A percentile compares a stretch with the other conserved stretches of the same genome.
These are phyloP conservation scores for Spicauda simplicius DNA, from an alignment of 2,888 invertebrate species.

Conservation along the genomic window DNA sequence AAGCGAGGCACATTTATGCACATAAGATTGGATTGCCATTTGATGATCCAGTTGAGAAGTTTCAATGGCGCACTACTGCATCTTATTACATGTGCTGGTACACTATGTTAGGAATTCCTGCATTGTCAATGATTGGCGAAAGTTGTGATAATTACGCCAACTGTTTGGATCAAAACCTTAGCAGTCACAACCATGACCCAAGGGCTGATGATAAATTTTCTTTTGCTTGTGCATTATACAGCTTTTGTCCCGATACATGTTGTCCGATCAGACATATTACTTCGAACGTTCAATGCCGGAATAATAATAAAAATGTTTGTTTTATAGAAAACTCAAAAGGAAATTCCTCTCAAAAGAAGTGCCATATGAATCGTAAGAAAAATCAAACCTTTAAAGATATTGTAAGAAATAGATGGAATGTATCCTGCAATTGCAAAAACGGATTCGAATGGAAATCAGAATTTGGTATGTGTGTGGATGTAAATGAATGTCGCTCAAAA, in stretches of 20 bases:
- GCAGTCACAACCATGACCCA: slow-evolving; percentile 78
- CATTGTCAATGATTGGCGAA: slow-evolving; percentile 81
- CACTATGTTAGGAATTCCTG: slow-evolving; percentile 82
- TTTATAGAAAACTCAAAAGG: slow-evolving; percentile 58
- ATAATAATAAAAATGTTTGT: slow-evolving; percentile 80
- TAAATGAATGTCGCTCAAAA: slow-evolving; percentile 82
- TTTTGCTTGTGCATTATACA: slow-evolving; percentile 86
- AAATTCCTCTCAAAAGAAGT: slow-evolving; percentile 42
- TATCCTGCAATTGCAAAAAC: slow-evolving; percentile 82
- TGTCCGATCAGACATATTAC: slow-evolving; percentile 80
- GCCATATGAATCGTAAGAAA: slow-evolving; percentile 59
- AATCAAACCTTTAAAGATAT: slow-evolving; percentile 78
- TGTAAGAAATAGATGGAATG: slow-evolving; percentile 85
- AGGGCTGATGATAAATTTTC: slow-evolving; percentile 81
- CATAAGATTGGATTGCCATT: slow-evolving; percentile 79
- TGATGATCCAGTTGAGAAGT: slow-evolving; percentile 83
- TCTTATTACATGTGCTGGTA: slow-evolving; percentile 89
- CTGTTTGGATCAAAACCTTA: slow-evolving; percentile 75
- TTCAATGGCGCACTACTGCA: slow-evolving; percentile 86
- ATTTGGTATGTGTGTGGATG: slow-evolving; percentile 86
- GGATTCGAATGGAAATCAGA: slow-evolving; percentile 85
- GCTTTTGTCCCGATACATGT: slow-evolving; percentile 88
- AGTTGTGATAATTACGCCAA: slow-evolving; percentile 86
- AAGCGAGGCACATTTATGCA: slow-evolving; percentile 67
- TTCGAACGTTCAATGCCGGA: slow-evolving; percentile 68